Evolutionary conservation across 2,888 invertebrate genomes (phyloP).

Genomic region (Plutella xylostella): DNA sequence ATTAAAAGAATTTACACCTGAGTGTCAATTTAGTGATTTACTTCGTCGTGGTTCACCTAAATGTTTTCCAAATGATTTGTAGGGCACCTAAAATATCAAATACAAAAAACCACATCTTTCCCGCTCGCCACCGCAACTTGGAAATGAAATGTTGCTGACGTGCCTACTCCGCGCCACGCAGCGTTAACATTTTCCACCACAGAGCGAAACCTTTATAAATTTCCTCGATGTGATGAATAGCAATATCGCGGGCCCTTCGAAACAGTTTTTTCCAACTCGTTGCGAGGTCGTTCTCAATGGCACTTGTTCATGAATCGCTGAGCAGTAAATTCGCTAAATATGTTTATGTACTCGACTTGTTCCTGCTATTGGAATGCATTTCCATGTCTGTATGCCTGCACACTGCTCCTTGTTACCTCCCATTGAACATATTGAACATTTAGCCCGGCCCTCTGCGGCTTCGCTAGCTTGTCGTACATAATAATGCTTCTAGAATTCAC

Average conservation of each 20-base stretch:
- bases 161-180: constrained; percentile 13
- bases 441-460: too few species aligned
- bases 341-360: not conserved
- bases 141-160: constrained; percentile 18
- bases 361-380: not conserved
- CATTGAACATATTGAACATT: too few species aligned
- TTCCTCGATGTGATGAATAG: constrained; percentile 14
- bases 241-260: constrained; percentile 9
- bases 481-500: too few species aligned
- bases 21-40: too few species aligned
- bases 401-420: not conserved
- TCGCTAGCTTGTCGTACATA: too few species aligned
- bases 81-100: too few species aligned
- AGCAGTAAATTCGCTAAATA: not conserved
- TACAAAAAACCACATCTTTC: not conserved
- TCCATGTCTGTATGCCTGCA: not conserved
- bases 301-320: constrained; percentile 3
- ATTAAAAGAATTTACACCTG: too few species aligned
- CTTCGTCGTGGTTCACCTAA: too few species aligned
- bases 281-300: constrained; percentile 12
- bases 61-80: too few species aligned
- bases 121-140: not conserved
- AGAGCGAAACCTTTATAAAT: constrained; percentile 14
- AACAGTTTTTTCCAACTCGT: constrained; percentile 6
- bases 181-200: constrained; percentile 17